phyloP scores from a whole-genome alignment of 2,113 vertebrate genomes.

The Brachirus orientalis region DNA sequence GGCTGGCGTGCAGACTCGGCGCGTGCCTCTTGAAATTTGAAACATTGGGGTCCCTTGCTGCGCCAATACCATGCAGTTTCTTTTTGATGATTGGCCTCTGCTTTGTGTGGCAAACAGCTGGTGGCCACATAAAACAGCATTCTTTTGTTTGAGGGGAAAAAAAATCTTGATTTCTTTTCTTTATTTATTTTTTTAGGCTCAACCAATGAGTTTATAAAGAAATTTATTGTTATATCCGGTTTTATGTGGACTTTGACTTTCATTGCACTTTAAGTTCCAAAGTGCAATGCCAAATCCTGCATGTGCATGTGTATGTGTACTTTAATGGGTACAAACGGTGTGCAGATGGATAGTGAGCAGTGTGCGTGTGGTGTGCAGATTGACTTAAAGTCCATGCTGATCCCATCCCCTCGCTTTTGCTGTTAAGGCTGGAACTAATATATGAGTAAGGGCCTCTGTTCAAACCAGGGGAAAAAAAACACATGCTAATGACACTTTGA shows the following conservation, averaged over 20 bases:
- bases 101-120: slow-evolving; percentile 17
- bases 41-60: slow-evolving; percentile 19
- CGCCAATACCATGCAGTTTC: neutral
- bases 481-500: slow-evolving; percentile 7
- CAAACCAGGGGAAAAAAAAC: neutral
- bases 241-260: neutral
- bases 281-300: neutral
- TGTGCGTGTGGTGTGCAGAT: neutral
- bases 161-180: slow-evolving; percentile 11
- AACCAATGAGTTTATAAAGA: slow-evolving; percentile 8
- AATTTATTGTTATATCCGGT: neutral
- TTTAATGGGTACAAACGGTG: neutral
- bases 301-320: neutral
- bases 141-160: slow-evolving; percentile 1
- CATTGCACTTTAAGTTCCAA: neutral
- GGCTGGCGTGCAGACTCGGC: slow-evolving; percentile 23
- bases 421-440: slow-evolving; percentile 12
- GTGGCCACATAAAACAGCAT: slow-evolving; percentile 3
- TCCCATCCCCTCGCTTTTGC: slow-evolving; percentile 6
- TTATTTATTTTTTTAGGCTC: neutral
- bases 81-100: slow-evolving; percentile 15
- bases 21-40: slow-evolving; percentile 35
- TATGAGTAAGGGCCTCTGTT: neutral
- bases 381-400: slow-evolving; percentile 20
- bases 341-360: neutral